Conservation (phyloP, 2,797 vertebrate species). For the Sparus aurata region DNA sequence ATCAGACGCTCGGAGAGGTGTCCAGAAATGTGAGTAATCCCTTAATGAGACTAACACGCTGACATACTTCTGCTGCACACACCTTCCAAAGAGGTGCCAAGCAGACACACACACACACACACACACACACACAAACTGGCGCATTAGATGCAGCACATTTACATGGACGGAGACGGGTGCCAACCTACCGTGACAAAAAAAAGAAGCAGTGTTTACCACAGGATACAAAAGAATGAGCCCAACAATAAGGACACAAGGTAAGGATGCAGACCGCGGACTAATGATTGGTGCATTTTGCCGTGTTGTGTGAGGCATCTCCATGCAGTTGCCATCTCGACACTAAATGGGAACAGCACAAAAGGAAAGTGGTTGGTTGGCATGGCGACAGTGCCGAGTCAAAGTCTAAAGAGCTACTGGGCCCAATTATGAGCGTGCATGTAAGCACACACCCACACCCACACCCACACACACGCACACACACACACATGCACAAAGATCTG, state of each 20-base stretch:
- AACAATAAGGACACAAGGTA: constrained; percentile 27
- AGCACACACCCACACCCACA: constrained; percentile 37
- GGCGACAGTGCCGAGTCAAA: constrained; percentile 71
- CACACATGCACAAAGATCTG: constrained; percentile 5
- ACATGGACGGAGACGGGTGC: neutral
- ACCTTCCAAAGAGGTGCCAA: constrained; percentile 14
- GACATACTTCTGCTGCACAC: constrained; percentile 57
- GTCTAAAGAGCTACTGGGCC: constrained; percentile 71
- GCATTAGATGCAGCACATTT: constrained; percentile 34
- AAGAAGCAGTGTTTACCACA: constrained; percentile 9
- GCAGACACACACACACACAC: constrained; percentile 12
- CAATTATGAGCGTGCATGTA: constrained; percentile 75
- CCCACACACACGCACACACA: neutral
- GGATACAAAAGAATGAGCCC: constrained; percentile 36
- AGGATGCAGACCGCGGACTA: constrained; percentile 58
- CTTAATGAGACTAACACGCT: constrained; percentile 75
- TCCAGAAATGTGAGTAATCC: constrained; percentile 70
- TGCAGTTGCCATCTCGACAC: constrained; percentile 74
- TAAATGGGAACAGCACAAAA: constrained; percentile 74
- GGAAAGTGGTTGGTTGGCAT: constrained; percentile 77
- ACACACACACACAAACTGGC: neutral
- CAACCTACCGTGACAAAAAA: constrained; percentile 26
- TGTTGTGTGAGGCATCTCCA: constrained; percentile 62
- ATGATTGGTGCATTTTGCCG: constrained; percentile 67
- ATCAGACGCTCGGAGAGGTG: constrained; percentile 65